Evolutionary conservation across 92 coral and sea anemone species (phyloP), one percentile per base, ranked within the genome.

Genomic region (Bergia sp.): DNA sequence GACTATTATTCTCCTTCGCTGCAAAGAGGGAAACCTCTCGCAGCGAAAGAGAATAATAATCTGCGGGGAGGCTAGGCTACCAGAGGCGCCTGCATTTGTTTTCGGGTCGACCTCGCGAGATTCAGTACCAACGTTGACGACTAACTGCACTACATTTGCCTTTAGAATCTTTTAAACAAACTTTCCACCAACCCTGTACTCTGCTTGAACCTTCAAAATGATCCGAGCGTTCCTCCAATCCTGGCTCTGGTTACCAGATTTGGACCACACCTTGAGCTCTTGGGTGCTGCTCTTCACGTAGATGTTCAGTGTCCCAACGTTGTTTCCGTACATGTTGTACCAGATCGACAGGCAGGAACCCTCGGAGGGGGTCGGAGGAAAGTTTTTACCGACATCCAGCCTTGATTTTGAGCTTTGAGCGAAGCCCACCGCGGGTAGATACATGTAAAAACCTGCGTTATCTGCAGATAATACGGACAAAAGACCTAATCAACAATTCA

Each of bases 311-410:
- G 94, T 79, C 7, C 94, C 94, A 47, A 92, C 71, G 18, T 80
- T 87, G 1, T 73, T 79, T 3, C 94, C 94, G 57, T 67, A 86
- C 94, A 92, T 92, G 82, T 87, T 87, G 87, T 92, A 92, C 94
- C 94, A 92, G 75, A 92, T 82, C 38, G 85, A 55, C 13, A 86
- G 57, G 73, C 94, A 92, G 21, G 49, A 4, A 13, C 87, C 87
- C 72, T 79, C 86, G 12, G 86, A 50, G 50, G 90, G 78, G 73
- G 92, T 80, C 18, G 94, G 29, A 49, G 80, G 88, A 89, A 85
- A 89, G 37, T 23, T 78, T 67, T 39, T 82, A 36, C 94, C 90
- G 53, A 76, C 71, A 50, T 89, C 41, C 88, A 91, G 79, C 41
- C 84, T 76, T 79, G 90, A 86, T 65, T 82, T 89, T 3, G 92